Conservation (phyloP, 2,113 vertebrate species). For the Argyrosomus japonicus region DNA sequence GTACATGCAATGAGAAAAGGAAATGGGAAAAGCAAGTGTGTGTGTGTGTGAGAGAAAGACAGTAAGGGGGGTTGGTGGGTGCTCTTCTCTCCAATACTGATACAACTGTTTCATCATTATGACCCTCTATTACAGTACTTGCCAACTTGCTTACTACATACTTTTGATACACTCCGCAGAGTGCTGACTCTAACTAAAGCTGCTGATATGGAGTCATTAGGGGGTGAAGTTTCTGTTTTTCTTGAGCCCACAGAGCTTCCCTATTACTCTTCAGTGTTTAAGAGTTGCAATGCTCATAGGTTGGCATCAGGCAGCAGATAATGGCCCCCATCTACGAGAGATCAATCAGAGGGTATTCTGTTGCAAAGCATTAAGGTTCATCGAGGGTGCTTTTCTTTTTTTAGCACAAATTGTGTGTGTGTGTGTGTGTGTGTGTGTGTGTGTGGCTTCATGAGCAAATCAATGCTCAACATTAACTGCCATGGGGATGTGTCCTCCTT, state of each 20-base stretch:
- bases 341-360: conserved; percentile 68
- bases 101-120: conserved; percentile 85
- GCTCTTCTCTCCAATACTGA: conserved; percentile 77
- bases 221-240: conserved; percentile 82
- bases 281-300: conserved; percentile 66
- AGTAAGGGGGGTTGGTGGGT: conserved; percentile 24
- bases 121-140: conserved; percentile 84
- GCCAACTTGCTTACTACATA: conserved; percentile 84
- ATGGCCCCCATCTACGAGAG: conserved; percentile 64
- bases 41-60: conserved; percentile 47
- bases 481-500: conserved; percentile 19
- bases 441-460: conserved; percentile 40
- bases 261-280: conserved; percentile 75
- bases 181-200: conserved; percentile 82
- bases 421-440: background rate
- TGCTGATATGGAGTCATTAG: conserved; percentile 83
- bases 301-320: conserved; percentile 67
- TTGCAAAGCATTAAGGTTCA: conserved; percentile 56
- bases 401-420: conserved; percentile 30
- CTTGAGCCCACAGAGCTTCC: conserved; percentile 76
- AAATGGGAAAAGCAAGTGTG: conserved; percentile 53
- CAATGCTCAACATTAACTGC: conserved; percentile 18
- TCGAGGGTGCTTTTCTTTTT: conserved; percentile 51
- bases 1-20: conserved; percentile 55
- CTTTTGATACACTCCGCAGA: conserved; percentile 81